These are phyloP conservation scores for Eulemur mongoz DNA, from an alignment of 2,797 vertebrate genomes.

Conservation along the genomic window DNA sequence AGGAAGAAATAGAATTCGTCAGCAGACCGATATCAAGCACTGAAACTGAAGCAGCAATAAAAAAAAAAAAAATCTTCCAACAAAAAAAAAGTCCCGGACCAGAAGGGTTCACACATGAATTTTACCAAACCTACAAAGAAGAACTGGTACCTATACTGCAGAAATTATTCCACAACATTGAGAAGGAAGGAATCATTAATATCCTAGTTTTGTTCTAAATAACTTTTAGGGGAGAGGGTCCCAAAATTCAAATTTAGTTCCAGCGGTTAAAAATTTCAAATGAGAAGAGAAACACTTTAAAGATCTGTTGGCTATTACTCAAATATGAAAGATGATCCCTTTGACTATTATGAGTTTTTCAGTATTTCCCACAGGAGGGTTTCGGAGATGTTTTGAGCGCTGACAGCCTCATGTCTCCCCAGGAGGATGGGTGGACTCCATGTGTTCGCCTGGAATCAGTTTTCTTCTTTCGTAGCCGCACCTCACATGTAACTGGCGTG, in stretches of 20 bases:
- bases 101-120: too few species aligned
- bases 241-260: neutral
- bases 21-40: too few species aligned
- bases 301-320: neutral
- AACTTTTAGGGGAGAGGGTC: neutral
- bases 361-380: neutral
- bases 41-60: too few species aligned
- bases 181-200: too few species aligned
- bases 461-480: neutral
- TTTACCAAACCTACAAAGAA: too few species aligned
- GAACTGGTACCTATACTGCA: too few species aligned
- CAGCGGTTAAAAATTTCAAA: neutral
- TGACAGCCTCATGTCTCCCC: neutral
- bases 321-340: neutral
- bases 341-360: neutral
- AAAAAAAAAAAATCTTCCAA: too few species aligned
- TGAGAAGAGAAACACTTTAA: neutral
- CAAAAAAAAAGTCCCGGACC: too few species aligned
- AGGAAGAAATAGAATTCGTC: too few species aligned
- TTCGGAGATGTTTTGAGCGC: neutral
- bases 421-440: neutral
- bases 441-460: neutral
- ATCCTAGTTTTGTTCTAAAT: neutral
- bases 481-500: neutral
- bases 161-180: too few species aligned